These are phyloP conservation scores for Julus scandinavius DNA, from an alignment of 2,888 invertebrate genomes.

Conservation along the genomic window DNA sequence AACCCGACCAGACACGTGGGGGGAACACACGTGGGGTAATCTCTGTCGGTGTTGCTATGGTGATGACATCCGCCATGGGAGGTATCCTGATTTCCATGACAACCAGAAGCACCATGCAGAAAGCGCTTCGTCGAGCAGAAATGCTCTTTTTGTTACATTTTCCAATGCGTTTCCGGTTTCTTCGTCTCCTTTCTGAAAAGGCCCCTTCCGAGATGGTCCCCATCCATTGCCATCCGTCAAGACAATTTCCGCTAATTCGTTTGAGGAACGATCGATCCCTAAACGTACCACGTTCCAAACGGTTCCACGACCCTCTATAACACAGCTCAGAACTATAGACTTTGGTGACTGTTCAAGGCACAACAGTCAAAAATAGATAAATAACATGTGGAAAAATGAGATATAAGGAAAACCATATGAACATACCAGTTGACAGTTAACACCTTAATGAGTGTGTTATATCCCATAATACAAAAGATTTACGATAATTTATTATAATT, in stretches of 20 bases:
- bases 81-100: slow-evolving; percentile 1
- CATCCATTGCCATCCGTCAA: background rate
- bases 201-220: background rate
- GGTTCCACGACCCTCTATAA: background rate
- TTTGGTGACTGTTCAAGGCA: too few relatives aligned
- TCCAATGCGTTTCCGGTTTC: background rate
- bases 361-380: too few relatives aligned
- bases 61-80: background rate
- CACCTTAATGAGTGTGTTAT: too few relatives aligned
- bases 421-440: too few relatives aligned
- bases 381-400: too few relatives aligned
- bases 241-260: slow-evolving; percentile 25
- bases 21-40: background rate
- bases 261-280: background rate
- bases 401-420: too few relatives aligned
- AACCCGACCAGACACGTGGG: background rate
- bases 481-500: too few relatives aligned
- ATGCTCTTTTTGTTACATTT: background rate
- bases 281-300: too few relatives aligned
- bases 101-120: background rate
- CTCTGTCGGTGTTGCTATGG: background rate
- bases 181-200: background rate
- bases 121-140: slow-evolving; percentile 3
- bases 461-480: too few relatives aligned
- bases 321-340: background rate